These are phyloP conservation scores for Chaenodraco wilsoni DNA, from an alignment of 2,797 vertebrate species.

Conservation along the genomic window DNA sequence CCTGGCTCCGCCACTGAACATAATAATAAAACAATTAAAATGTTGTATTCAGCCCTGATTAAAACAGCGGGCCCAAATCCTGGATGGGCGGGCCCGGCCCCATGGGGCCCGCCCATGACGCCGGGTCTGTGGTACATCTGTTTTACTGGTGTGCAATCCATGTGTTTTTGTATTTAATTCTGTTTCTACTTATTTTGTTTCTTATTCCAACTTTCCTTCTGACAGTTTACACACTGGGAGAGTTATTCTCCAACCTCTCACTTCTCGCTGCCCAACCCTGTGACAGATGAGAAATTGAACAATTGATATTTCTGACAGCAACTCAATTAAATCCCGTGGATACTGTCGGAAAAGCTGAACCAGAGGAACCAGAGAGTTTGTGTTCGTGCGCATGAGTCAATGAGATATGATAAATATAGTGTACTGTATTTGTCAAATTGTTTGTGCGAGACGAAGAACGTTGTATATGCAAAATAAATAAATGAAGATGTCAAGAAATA, in stretches of 20 bases:
- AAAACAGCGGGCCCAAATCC: too few relatives aligned
- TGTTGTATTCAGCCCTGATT: too few relatives aligned
- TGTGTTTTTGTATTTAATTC: not conserved
- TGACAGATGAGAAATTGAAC: conserved; percentile 72
- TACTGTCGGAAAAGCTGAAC: conserved; percentile 35
- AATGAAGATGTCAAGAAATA: not conserved
- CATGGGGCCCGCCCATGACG: too few relatives aligned
- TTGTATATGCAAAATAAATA: not conserved
- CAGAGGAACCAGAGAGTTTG: conserved; percentile 1
- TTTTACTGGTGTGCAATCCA: not conserved
- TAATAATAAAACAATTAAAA: too few relatives aligned
- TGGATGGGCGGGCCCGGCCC: too few relatives aligned
- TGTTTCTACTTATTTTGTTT: conserved; percentile 24
- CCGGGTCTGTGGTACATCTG: not conserved
- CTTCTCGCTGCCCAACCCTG: conserved; percentile 25
- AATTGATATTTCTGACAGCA: conserved; percentile 73
- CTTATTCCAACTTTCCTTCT: conserved; percentile 16
- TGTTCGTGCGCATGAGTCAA: conserved; percentile 2
- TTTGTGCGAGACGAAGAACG: conserved; percentile 2
- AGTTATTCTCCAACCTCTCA: conserved; percentile 26
- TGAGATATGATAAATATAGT: conserved; percentile 13
- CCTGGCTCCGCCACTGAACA: too few relatives aligned
- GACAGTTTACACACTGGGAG: conserved; percentile 36
- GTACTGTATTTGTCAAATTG: not conserved
- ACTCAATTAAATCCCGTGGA: conserved; percentile 69